Evolutionary conservation across 2,888 invertebrate genomes (phyloP).

Genomic region (Clivina fossor): DNA sequence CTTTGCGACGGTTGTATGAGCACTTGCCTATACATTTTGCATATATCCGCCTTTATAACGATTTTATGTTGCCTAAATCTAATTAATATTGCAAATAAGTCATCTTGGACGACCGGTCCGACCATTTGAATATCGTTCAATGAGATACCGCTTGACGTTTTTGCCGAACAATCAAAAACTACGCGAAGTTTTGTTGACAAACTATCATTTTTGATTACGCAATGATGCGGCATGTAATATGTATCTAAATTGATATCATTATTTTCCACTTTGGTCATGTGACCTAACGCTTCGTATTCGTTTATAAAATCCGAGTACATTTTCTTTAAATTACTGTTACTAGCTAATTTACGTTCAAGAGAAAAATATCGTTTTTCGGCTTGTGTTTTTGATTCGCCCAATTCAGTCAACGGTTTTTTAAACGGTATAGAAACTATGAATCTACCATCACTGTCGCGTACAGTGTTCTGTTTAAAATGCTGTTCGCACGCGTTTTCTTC

Average conservation of each 20-base stretch:
- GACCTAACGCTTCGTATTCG: conserved; percentile 4
- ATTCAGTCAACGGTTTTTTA: not conserved
- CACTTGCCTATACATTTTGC: conserved; percentile 30
- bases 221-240: conserved; percentile 13
- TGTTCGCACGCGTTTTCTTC: conserved; percentile 4
- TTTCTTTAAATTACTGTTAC: not conserved
- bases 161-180: conserved; percentile 3
- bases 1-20: conserved; percentile 1
- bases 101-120: conserved; percentile 26
- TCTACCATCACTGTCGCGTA: not conserved
- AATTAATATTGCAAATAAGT: conserved; percentile 22
- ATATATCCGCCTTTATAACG: conserved; percentile 25
- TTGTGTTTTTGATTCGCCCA: conserved; percentile 1
- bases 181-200: conserved; percentile 4
- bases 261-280: too few species aligned
- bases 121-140: conserved; percentile 14
- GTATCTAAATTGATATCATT: not conserved
- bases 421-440: not conserved
- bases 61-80: conserved; percentile 13
- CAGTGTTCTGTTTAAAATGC: not conserved
- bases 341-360: not conserved
- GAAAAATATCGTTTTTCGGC: not conserved
- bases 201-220: conserved; percentile 6
- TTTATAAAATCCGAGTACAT: not conserved
- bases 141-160: conserved; percentile 1